Percentiles rank a stretch among this genome's conserved stretches.
phyloP scores from a whole-genome alignment of 2,888 invertebrate genomes.

The Ophion ventricosus region DNA sequence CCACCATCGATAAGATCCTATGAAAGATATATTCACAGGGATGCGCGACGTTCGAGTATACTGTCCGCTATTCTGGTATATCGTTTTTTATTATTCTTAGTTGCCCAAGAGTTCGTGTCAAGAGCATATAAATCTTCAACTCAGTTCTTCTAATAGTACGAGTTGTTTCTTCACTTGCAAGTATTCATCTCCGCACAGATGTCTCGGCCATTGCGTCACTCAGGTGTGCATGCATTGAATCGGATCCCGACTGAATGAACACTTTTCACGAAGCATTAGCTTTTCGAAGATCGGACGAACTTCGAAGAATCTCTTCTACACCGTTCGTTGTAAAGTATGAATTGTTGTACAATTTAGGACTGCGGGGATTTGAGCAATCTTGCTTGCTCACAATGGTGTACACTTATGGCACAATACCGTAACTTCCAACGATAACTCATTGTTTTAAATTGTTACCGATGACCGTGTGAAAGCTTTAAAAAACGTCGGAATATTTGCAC shows the following conservation, averaged over 20 bases:
- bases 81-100: neutral
- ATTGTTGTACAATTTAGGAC: too few species aligned
- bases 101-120: neutral
- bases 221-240: too few species aligned
- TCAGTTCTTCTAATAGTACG: neutral
- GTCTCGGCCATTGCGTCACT: neutral
- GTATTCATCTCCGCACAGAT: neutral
- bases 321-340: too few species aligned
- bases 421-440: neutral
- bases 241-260: too few species aligned
- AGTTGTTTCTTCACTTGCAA: neutral
- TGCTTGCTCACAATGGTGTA: neutral
- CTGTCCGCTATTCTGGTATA: neutral
- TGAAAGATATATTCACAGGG: neutral
- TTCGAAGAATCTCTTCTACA: too few species aligned
- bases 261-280: too few species aligned
- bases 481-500: too few species aligned
- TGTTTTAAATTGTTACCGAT: neutral
- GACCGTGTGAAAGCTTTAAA: too few species aligned
- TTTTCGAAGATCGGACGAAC: too few species aligned
- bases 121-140: too few species aligned
- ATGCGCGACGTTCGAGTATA: neutral
- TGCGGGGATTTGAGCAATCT: too few species aligned
- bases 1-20: neutral
- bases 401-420: neutral